Percentiles rank a stretch among this genome's conserved stretches.
These are phyloP conservation scores for Arrhamphus sclerolepis DNA, from an alignment of 2,797 vertebrate genomes.

Conservation along the genomic window DNA sequence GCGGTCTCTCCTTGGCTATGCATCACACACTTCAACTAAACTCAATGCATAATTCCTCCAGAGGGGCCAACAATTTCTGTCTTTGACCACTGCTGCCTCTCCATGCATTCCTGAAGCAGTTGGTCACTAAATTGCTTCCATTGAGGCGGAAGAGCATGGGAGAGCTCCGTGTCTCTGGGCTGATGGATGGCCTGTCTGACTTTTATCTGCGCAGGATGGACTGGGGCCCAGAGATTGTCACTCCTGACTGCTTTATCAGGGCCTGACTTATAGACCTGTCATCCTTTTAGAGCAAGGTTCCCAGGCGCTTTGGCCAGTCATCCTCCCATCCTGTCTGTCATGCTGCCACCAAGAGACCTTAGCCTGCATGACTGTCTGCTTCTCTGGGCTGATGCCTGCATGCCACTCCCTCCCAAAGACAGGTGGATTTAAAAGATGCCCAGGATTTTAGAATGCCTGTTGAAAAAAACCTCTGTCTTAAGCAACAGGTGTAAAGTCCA, in stretches of 20 bases:
- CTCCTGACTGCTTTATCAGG: slow-evolving; percentile 76
- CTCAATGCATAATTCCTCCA: slow-evolving; percentile 51
- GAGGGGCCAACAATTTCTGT: slow-evolving; percentile 62
- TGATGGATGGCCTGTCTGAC: slow-evolving; percentile 79
- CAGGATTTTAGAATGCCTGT: slow-evolving; percentile 31
- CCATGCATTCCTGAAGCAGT: slow-evolving; percentile 66
- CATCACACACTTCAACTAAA: slow-evolving; percentile 58
- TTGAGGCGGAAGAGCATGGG: slow-evolving; percentile 55
- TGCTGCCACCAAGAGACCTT: slow-evolving; percentile 59
- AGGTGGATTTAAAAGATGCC: slow-evolving; percentile 46
- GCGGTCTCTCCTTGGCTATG: slow-evolving; percentile 54
- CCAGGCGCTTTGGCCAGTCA: slow-evolving; percentile 60
- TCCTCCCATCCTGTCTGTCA: slow-evolving; percentile 51
- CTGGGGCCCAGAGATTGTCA: slow-evolving; percentile 74
- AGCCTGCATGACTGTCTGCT: slow-evolving; percentile 35
- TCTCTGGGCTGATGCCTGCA: slow-evolving; percentile 36
- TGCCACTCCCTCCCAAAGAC: slow-evolving; percentile 43
- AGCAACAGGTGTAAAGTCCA: slow-evolving; percentile 48
- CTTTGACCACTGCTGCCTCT: slow-evolving; percentile 52
- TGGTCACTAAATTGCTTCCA: slow-evolving; percentile 62
- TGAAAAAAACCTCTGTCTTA: slow-evolving; percentile 31
- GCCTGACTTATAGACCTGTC: slow-evolving; percentile 75
- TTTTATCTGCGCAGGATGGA: slow-evolving; percentile 80
- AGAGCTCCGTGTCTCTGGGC: slow-evolving; percentile 60
- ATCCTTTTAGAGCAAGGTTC: slow-evolving; percentile 69